Base-by-base conservation (phyloP, 2,797 vertebrate genomes). In the Cercopithecus hamlyni region DNA sequence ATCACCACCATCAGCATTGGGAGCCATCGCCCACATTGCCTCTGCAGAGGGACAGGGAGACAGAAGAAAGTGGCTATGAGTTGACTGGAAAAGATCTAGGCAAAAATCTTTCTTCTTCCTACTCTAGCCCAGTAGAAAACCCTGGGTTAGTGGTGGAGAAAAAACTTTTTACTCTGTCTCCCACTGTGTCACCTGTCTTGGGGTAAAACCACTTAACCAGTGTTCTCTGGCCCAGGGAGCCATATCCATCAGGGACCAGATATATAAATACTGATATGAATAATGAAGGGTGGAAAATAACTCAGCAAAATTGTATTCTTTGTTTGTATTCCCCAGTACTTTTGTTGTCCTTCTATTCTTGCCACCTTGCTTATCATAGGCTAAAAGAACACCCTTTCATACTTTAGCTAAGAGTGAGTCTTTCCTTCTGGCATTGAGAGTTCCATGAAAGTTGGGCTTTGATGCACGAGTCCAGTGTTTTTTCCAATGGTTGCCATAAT, bases 1-100 rank as follows among this genome's bases (percentile, higher is more conserved):
- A 88, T 72, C 92, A 97, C 41, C 77, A 98, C 83, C 72, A 98
- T 87, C 76, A 99, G 96, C 36, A 98, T 81, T 13, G 97, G 97
- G 86, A 98, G 89, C 98, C 98, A 99, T 24, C 43, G 97, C 55
- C 97, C 20, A 4, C 12, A 86, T 33, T 11, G 94, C 73, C 96
- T 97, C 99, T 99, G 92, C 26, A 58, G 14, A 52, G 76, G 83
- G 50, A 39, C 24, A 20, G 55, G n/a, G 98, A 88, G 94, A 93
- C 39, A 91, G 93, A 94, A 94, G 97, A 85, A 93, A 27, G 85
- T 88, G 90, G 58, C 84, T 8, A 12, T 96, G 45, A 95, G 90
- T 55, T 30, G 33, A 88, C 58, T 91, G 77, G 82, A 88, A 70
- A 80, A 81, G 83, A 43, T 20, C 19, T 0, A 39, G 39, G 83